These are phyloP conservation scores for Nycticryphes semicollaris DNA, from an alignment of 2,113 vertebrate species.

Conservation along the genomic window DNA sequence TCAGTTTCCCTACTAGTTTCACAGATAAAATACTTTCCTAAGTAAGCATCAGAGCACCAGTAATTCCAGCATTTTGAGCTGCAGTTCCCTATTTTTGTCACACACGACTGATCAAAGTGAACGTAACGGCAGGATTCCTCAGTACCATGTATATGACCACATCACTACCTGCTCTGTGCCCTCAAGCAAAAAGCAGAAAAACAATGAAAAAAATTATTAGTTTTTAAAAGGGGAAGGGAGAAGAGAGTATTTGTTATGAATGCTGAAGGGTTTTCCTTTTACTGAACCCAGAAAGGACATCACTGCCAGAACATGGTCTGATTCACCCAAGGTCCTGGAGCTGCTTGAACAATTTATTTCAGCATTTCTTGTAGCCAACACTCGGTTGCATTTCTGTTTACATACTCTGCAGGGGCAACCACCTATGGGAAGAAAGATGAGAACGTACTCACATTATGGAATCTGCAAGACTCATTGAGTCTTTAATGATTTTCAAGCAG, in stretches of 20 bases:
- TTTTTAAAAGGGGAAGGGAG: background rate
- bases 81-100: background rate
- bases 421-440: slow-evolving; percentile 64
- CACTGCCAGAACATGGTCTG: background rate
- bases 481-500: slow-evolving; percentile 69
- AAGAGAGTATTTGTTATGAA: background rate
- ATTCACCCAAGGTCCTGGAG: background rate
- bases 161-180: background rate
- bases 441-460: slow-evolving; percentile 40
- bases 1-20: background rate
- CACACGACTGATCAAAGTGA: background rate
- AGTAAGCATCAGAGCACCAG: background rate
- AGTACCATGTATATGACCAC: accelerated
- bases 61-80: background rate
- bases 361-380: background rate
- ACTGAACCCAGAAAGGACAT: background rate
- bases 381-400: slow-evolving; percentile 14
- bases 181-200: background rate
- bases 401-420: slow-evolving; percentile 45
- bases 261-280: background rate
- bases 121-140: background rate
- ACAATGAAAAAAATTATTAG: background rate
- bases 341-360: slow-evolving; percentile 20
- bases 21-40: background rate
- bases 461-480: slow-evolving; percentile 70